Evolutionary conservation across 2,113 vertebrate species (phyloP).

Genomic region (Phylloscopus whistleri): DNA sequence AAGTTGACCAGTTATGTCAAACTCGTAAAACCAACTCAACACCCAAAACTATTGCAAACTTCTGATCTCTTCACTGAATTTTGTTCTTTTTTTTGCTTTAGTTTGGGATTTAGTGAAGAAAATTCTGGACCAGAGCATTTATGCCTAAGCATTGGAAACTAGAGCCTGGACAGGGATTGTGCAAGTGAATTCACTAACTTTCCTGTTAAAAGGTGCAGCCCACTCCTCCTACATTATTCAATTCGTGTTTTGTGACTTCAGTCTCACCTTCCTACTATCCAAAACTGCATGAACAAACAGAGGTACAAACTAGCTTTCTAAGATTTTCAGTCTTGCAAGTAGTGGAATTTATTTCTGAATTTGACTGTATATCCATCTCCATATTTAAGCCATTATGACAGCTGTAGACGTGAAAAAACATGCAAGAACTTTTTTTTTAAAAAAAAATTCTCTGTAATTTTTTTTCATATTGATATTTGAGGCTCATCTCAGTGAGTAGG

Average conservation of each 20-base stretch:
- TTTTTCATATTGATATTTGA: neutral
- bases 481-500: neutral
- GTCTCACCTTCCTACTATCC: neutral
- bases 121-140: neutral
- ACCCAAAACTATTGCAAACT: neutral
- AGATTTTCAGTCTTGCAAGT: neutral
- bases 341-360: neutral
- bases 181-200: neutral
- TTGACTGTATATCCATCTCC: neutral
- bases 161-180: fast-evolving
- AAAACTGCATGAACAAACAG: neutral
- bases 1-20: neutral
- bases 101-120: neutral
- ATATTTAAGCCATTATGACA: neutral
- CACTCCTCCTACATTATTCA: neutral
- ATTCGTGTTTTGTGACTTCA: fast-evolving
- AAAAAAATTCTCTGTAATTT: neutral
- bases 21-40: neutral
- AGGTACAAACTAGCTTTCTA: neutral
- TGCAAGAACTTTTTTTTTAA: fast-evolving
- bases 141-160: neutral
- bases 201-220: neutral
- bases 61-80: neutral
- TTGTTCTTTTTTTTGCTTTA: neutral
- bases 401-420: neutral